Evolutionary conservation across 2,888 invertebrate genomes (phyloP).

Genomic region (Luperina testacea): DNA sequence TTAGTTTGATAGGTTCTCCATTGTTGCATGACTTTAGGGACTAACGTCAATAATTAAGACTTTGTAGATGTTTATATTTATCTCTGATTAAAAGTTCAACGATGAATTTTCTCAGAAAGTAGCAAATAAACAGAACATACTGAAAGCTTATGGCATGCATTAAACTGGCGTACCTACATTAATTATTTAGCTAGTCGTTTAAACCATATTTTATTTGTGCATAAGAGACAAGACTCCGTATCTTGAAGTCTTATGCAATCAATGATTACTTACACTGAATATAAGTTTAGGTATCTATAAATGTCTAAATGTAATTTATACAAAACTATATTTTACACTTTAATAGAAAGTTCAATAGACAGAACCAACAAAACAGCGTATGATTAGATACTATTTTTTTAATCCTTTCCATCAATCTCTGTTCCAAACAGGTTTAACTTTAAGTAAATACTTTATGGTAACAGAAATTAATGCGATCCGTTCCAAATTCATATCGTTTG

Average conservation of each 20-base stretch:
- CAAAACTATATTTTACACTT: background rate
- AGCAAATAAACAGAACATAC: background rate
- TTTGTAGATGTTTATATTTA: background rate
- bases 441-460: slow-evolving; percentile 62
- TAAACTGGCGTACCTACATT: background rate
- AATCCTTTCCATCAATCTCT: slow-evolving; percentile 29
- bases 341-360: slow-evolving; percentile 5
- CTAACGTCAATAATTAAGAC: background rate
- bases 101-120: background rate
- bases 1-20: background rate
- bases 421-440: slow-evolving; percentile 58
- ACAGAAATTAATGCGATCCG: slow-evolving; percentile 59
- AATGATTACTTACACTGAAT: background rate
- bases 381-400: slow-evolving; percentile 23
- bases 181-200: background rate
- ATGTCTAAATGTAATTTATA: slow-evolving; percentile 3
- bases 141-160: background rate
- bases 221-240: background rate
- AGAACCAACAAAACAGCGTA: background rate
- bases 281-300: background rate
- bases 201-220: background rate
- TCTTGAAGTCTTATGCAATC: background rate
- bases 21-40: slow-evolving; percentile 12
- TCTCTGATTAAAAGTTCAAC: too few species aligned
- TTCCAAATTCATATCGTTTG: slow-evolving; percentile 71